Evolutionary conservation across 2,888 invertebrate species (phyloP), one percentile per base, ranked within the genome.

Genomic region (Drosophila bunnanda): DNA sequence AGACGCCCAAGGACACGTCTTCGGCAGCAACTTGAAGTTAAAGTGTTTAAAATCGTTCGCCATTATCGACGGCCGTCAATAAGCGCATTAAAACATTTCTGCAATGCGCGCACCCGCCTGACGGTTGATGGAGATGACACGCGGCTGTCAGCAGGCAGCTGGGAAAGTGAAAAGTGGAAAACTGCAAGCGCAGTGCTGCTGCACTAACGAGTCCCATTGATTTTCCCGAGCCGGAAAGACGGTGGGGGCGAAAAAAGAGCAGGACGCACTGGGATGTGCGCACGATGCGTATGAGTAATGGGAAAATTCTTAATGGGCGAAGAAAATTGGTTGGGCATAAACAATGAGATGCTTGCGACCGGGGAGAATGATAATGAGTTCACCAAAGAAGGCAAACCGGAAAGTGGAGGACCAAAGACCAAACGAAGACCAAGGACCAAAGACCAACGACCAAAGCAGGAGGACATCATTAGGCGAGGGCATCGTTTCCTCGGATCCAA

Each of bases 231-330:
- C 28, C 36, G 52, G 46, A 36, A 60, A 25, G 17, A 22, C 38
- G 41, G 32, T 25, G 53, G 34, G 41, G 39, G 43, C 22, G 12
- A 13, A 17, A 25, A 20, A 32, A 15, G 10, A 43, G 8, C n/a
- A 22, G n/a, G 30, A 20, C 17, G 43, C 15, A 5, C 15, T 56
- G 67, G 53, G 41, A 53, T 53, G 32, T 38, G 66, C 56, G 70
- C 68, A 57, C 43, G 69, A n/a, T 68, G 65, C 61, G 71, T 71
- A 71, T 71, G 71, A 72, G 71, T 71, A 71, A 72, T 73, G 73
- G 48, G 64, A 73, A 72, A 73, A 74, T 64, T 64, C 57, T 73
- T 73, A 73, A 73, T 73, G 64, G 73, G 53, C 62, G 55, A 60
- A 61, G 72, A 72, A 72, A 72, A 72, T 62, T 72, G 53, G 55